phyloP scores from a whole-genome alignment of 2,888 invertebrate genomes.

The Spatulosminthurus flaviceps region DNA sequence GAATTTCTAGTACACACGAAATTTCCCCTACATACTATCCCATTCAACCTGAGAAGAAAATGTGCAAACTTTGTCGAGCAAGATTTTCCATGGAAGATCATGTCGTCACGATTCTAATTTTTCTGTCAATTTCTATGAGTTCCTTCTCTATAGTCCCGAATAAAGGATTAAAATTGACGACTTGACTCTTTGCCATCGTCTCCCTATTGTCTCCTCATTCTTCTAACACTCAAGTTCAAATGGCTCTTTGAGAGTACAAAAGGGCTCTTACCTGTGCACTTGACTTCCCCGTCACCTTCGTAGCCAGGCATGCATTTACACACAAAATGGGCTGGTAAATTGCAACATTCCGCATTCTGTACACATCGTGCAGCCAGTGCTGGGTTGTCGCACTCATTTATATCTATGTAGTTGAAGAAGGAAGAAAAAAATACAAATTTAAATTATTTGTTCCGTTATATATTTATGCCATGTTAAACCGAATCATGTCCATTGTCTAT shows the following conservation, averaged over 20 bases:
- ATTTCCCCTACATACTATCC: too few species aligned
- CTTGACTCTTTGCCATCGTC: constrained; percentile 29
- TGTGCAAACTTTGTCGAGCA: background rate
- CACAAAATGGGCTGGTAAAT: constrained; percentile 91
- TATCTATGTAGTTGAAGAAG: too few species aligned
- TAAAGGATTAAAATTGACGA: background rate
- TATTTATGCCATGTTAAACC: background rate
- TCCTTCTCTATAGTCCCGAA: background rate
- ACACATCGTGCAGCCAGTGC: constrained; percentile 85
- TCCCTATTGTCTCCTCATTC: constrained; percentile 51
- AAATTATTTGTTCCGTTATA: constrained; percentile 14
- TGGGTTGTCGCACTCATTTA: constrained; percentile 94
- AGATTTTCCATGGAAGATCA: background rate
- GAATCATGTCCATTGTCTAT: background rate
- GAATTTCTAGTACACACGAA: too few species aligned
- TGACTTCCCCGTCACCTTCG: constrained; percentile 88
- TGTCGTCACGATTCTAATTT: constrained; percentile 3
- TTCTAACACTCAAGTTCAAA: constrained; percentile 31
- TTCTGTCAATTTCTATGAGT: background rate
- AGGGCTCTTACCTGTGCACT: constrained; percentile 76
- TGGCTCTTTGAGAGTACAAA: constrained; percentile 38
- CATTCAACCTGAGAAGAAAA: too few species aligned
- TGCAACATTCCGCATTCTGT: constrained; percentile 92
- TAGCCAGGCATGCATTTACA: constrained; percentile 93
- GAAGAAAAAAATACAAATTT: constrained; percentile 4